Evolutionary conservation across 2,113 vertebrate genomes (phyloP).

Genomic region (Grammomys surdaster): DNA sequence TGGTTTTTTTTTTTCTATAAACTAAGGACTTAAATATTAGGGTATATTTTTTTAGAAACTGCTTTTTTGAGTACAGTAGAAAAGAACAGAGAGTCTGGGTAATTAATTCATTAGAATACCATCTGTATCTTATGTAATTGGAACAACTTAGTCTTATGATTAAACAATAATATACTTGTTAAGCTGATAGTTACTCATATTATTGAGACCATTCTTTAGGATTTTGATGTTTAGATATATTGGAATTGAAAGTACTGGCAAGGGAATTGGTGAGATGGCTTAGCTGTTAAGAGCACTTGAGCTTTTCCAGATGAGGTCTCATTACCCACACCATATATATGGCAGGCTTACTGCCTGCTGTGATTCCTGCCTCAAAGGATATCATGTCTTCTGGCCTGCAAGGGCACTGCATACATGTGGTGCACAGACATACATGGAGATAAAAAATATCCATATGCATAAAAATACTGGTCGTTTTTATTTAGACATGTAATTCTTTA

Average conservation of each 20-base stretch:
- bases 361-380: not conserved
- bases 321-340: not conserved
- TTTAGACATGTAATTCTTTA: constrained; percentile 15
- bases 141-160: not conserved
- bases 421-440: not conserved
- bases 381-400: not conserved
- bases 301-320: not conserved
- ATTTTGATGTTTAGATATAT: not conserved
- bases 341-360: not conserved
- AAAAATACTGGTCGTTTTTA: not conserved
- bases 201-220: constrained; percentile 32
- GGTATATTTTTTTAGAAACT: not conserved
- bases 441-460: not conserved
- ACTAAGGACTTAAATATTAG: constrained; percentile 23
- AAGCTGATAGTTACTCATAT: not conserved
- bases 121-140: not conserved
- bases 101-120: not conserved
- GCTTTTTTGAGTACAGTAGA: not conserved
- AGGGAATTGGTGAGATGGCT: not conserved
- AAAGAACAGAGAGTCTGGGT: not conserved
- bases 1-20: not conserved
- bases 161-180: not conserved
- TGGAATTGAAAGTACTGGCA: not conserved
- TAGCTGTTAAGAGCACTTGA: not conserved
- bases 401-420: not conserved